Base-by-base conservation (phyloP, 2,797 vertebrate species). In the Mus minutoides region DNA sequence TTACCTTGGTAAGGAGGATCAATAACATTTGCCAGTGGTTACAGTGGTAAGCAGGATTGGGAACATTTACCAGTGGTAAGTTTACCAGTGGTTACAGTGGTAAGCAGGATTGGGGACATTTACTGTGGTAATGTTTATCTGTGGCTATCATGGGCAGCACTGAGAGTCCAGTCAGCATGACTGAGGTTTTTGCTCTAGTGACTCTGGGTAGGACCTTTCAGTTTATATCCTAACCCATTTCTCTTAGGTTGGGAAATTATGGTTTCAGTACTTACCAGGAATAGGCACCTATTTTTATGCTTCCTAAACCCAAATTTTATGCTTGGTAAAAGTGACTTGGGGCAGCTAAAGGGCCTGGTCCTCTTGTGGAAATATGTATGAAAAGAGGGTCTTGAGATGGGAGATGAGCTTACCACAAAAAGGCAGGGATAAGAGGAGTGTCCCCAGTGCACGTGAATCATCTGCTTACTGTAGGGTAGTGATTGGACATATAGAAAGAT, bases 141-240 rank as follows among this genome's bases (percentile, higher is more conserved):
- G 87, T 64, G 49, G 83, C 67, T 86, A 52, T 80, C 73, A 46
- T 87, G 88, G 90, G 29, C 4, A 49, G 90, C 76, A 92, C 54
- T 37, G 31, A 40, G 34, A 92, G 58, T 19, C 46, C 46, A 88
- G 29, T 43, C 52, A 62, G 26, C 37, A 7, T 73, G 22, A 88
- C 46, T 92, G 26, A 54, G 37, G 37, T 64, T 90, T 60, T 92
- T 83, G 10, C 54, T 24, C 85, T 40, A 82, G 24, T 58, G 56
- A 43, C 86, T 94, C 29, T 46, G 24, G n/a, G 10, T 80, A 60
- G 60, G 58, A 8, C 13, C 94, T 92, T 94, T 95, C 34, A 91
- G 76, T 37, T 93, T 64, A 92, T 26, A 54, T 93, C 43, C 52
- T 82, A 52, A 40, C 12, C 14, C 22, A 84, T 11, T 89, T 29